Conservation (phyloP, 2,113 vertebrate species). For the Pelmatolapia mariae region DNA sequence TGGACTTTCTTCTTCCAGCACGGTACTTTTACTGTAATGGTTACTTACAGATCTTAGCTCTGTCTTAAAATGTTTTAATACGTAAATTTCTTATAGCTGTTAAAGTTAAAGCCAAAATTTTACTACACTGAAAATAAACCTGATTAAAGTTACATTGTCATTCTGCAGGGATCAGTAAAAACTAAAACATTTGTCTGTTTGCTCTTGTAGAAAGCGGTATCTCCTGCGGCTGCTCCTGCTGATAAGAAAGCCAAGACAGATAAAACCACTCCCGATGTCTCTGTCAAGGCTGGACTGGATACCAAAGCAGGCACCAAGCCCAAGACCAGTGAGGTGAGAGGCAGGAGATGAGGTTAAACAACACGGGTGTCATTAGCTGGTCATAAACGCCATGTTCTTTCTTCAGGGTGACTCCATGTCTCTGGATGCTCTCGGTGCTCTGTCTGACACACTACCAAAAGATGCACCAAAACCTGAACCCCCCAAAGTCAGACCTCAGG, state of each 20-base stretch:
- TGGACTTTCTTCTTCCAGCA: not conserved
- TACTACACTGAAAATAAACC: not conserved
- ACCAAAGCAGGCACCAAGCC: not conserved
- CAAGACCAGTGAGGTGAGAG: slow-evolving; percentile 5
- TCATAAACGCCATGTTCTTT: not conserved
- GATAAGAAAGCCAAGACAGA: slow-evolving; percentile 49
- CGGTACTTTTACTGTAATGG: not conserved
- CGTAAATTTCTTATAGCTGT: not conserved
- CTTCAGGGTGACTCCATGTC: slow-evolving; percentile 33
- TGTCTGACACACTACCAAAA: slow-evolving; percentile 36
- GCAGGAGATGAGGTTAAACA: not conserved
- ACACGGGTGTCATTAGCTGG: no score
- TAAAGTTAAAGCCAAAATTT: not conserved
- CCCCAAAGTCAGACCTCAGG: slow-evolving; percentile 52
- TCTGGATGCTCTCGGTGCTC: slow-evolving; percentile 52
- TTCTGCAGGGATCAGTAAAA: not conserved
- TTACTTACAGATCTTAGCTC: not conserved
- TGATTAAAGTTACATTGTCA: not conserved
- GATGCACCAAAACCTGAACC: slow-evolving; percentile 43
- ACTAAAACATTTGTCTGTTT: not conserved
- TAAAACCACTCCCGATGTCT: not conserved
- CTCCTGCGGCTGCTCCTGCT: slow-evolving; percentile 20
- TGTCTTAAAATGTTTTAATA: not conserved
- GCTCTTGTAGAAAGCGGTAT: not conserved
- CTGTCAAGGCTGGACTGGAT: not conserved